These are phyloP conservation scores for Donacobius atricapilla DNA, from an alignment of 2,113 vertebrate species.

Conservation along the genomic window DNA sequence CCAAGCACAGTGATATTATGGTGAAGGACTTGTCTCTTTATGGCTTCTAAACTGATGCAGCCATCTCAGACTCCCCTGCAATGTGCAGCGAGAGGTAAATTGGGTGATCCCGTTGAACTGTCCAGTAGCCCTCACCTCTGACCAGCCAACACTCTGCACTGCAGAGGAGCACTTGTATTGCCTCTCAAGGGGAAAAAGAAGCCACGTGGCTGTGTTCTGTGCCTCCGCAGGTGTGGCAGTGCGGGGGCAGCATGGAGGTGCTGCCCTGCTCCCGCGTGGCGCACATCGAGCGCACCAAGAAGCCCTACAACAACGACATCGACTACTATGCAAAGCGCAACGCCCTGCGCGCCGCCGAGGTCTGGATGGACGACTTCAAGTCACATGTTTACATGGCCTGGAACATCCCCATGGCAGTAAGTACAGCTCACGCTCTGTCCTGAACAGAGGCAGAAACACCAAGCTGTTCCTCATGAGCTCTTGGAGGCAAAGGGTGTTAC, in stretches of 20 bases:
- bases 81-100: accelerated
- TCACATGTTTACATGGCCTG: conserved; percentile 99
- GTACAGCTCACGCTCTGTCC: background rate
- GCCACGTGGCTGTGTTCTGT: accelerated
- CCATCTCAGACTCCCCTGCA: background rate
- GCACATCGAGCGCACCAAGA: conserved; percentile 96
- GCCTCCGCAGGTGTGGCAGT: conserved; percentile 90
- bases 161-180: background rate
- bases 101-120: accelerated
- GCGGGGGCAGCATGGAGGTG: conserved; percentile 98
- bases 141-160: accelerated
- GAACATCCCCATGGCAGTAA: conserved; percentile 98
- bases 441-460: accelerated
- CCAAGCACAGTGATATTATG: background rate
- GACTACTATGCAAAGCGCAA: conserved; percentile 98
- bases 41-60: background rate
- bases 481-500: background rate
- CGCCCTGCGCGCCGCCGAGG: conserved; percentile 90
- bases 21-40: background rate
- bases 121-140: accelerated
- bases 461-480: background rate
- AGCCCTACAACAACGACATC: conserved; percentile 98
- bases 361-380: conserved; percentile 99
- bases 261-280: conserved; percentile 94
- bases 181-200: accelerated